Percentiles rank a stretch among this genome's conserved stretches.
Evolutionary conservation across 2,888 invertebrate genomes (phyloP).

Genomic region (Listrodromus nycthemerus): DNA sequence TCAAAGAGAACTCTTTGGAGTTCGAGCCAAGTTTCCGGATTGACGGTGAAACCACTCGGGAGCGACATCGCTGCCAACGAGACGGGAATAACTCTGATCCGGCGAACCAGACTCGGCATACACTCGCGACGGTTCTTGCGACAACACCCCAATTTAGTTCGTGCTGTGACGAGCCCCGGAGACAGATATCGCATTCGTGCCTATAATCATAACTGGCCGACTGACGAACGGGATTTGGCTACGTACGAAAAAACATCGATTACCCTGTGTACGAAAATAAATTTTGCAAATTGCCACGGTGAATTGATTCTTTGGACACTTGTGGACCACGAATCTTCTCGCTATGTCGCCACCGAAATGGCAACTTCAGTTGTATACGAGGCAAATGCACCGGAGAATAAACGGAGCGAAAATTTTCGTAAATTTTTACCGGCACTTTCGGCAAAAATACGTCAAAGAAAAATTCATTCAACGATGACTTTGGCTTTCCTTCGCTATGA

Average conservation of each 20-base stretch:
- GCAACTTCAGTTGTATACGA: not conserved
- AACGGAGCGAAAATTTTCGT: constrained; percentile 2
- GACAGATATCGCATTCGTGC: constrained; percentile 4
- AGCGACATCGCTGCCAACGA: constrained; percentile 46
- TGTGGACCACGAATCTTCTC: not conserved
- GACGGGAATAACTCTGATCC: constrained; percentile 49
- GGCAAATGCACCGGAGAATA: not conserved
- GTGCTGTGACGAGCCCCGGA: constrained; percentile 22
- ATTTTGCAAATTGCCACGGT: constrained; percentile 2
- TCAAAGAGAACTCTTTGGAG: constrained; percentile 43
- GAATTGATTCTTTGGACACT: not conserved
- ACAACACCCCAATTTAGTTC: constrained; percentile 32
- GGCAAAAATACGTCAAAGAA: not conserved
- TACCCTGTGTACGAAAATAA: constrained; percentile 1
- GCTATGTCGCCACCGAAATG: not conserved
- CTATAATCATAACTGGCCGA: constrained; percentile 25
- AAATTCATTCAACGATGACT: not conserved
- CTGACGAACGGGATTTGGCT: no score
- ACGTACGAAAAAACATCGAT: not conserved
- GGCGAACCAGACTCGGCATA: constrained; percentile 7
- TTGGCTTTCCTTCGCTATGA: not conserved
- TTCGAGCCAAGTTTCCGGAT: constrained; percentile 52
- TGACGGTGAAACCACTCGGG: constrained; percentile 20
- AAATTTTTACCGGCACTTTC: not conserved
- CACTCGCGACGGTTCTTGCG: constrained; percentile 18